Percentiles rank a stretch among this genome's conserved stretches.
These are phyloP conservation scores for Trichonephila inaurata DNA, from an alignment of 1,140 invertebrate genomes.

Conservation along the genomic window DNA sequence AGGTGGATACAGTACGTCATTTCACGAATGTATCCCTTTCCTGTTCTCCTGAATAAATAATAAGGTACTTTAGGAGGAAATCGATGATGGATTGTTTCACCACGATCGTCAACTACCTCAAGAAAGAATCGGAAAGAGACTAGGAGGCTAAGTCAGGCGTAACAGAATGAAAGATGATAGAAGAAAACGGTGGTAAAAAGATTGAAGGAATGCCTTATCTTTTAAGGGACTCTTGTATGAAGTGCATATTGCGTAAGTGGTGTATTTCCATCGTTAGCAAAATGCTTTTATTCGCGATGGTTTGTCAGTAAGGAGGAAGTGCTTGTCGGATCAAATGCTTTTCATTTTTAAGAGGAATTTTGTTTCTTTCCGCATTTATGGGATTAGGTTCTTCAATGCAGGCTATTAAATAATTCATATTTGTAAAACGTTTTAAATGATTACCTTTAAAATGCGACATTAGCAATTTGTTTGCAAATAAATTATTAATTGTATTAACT, in stretches of 20 bases:
- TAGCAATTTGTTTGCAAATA: no score
- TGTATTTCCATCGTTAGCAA: background rate
- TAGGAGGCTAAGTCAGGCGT: conserved; percentile 32
- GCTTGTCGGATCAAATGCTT: no score
- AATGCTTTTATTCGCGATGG: no score
- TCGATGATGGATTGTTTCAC: conserved; percentile 71
- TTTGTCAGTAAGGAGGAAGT: no score
- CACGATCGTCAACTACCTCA: conserved; percentile 46
- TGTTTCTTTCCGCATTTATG: no score
- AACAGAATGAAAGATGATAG: conserved; percentile 21
- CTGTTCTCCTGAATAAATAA: conserved; percentile 63
- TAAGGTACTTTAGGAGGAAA: conserved; percentile 70
- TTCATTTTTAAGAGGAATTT: no score
- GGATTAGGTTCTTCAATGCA: no score
- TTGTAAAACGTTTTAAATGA: no score
- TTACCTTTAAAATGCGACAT: no score
- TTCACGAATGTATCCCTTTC: conserved; percentile 60
- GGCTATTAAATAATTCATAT: no score
- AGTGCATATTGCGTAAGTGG: background rate
- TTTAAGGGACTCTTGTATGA: background rate
- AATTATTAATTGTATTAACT: no score
- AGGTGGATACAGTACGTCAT: conserved; percentile 29
- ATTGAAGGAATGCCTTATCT: background rate
- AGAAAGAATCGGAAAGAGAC: background rate
- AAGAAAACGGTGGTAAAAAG: background rate